Evolutionary conservation across 2,888 invertebrate species (phyloP).

Genomic region (Trichacis sp.): DNA sequence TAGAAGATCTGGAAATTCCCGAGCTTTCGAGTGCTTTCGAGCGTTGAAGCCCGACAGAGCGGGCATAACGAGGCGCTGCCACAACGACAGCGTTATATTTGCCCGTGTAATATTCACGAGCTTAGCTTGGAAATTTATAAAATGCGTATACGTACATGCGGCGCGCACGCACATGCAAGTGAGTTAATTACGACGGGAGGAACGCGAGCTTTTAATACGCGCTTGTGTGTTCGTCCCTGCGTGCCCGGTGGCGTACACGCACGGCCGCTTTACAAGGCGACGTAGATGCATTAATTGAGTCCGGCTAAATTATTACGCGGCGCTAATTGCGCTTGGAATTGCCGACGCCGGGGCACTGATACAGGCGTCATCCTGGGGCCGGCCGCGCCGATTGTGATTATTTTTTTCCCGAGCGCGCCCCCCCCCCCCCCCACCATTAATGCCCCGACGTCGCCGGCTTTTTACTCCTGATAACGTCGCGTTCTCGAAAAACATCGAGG

Average conservation of each 20-base stretch:
- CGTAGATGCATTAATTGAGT: slow-evolving; percentile 62
- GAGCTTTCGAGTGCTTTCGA: background rate
- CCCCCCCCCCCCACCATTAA: too few species aligned
- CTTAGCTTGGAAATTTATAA: background rate
- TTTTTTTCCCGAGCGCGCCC: background rate
- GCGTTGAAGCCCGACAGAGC: slow-evolving; percentile 6
- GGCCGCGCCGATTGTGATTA: background rate
- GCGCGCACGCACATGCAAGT: slow-evolving; percentile 12
- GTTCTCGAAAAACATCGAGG: too few species aligned
- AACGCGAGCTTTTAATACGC: slow-evolving; percentile 42
- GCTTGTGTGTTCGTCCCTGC: slow-evolving; percentile 32
- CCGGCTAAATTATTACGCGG: slow-evolving; percentile 63
- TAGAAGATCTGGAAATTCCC: slow-evolving; percentile 3
- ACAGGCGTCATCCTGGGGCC: slow-evolving; percentile 36
- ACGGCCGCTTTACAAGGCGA: slow-evolving; percentile 53
- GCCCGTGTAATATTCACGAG: slow-evolving; percentile 5
- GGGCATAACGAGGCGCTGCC: slow-evolving; percentile 11
- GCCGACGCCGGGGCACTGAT: slow-evolving; percentile 34
- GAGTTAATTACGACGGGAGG: slow-evolving; percentile 39
- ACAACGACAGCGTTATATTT: slow-evolving; percentile 4
- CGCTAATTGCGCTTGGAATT: slow-evolving; percentile 60
- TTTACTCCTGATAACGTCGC: too few species aligned
- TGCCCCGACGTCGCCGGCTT: too few species aligned
- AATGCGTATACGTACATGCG: background rate
- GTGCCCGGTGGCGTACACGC: slow-evolving; percentile 39